Base-by-base conservation (phyloP, 1,140 invertebrate genomes). In the Bombus picipes region DNA sequence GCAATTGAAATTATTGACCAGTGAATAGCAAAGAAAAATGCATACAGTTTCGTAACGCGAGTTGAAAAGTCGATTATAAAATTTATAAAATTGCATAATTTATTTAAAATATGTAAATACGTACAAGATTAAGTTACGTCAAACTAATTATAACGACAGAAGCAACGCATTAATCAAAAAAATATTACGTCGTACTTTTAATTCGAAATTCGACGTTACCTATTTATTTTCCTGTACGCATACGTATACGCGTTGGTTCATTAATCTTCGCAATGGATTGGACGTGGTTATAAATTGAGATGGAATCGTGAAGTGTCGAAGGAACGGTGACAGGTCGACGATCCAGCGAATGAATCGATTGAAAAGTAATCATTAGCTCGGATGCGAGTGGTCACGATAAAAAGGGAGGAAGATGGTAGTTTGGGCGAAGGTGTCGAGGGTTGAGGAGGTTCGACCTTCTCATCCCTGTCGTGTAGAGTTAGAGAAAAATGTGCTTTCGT, bases 401-500 rank as follows among this genome's bases (percentile, higher is more conserved):
- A 71, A 62, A 15, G 71, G 59, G 18, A 78, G 71, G 34, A 86
- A 34, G 66, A 86, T 83, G 53, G 37, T 53, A 43, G 32, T 28
- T 71, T 59, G 37, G 83, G 18, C 37, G 57, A 59, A 89, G 39
- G 65, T 81, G 86, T 83, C 71, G 47, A 86, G 76, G 73, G 53
- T 74, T 37, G 65, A 75, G 37, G 53, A 59, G 25, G 37, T 79
- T 59, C 62, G 43, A 70, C 22, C 68, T 81, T 83, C 83, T 89
- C 85, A 68, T 89, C 32, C 74, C 53, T 83, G 32, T 88, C 78
- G 78, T 72, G 78, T 81, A 85, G 83, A 70, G 34, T 81, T 84
- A 71, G 81, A 87, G 85, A 91, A 87, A 91, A 91, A 91, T 88
- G 86, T 87, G 80, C 88, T 89, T 89, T 80, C 88, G 89, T 85